Evolutionary conservation across 1,140 invertebrate species (phyloP).

Genomic region (Listronotus oregonensis): DNA sequence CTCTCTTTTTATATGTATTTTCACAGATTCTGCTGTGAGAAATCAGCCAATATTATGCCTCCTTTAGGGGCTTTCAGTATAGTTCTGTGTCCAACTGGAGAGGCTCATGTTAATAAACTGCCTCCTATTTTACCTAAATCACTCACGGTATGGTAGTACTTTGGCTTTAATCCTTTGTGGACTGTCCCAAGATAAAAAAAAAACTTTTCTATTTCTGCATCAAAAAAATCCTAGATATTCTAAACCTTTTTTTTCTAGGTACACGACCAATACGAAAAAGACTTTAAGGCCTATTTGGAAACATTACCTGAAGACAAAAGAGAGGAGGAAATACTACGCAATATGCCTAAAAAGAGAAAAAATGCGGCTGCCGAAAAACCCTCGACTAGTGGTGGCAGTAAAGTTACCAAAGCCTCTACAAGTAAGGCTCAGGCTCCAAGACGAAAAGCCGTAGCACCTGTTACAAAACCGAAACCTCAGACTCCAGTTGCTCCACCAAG

Average conservation of each 20-base stretch:
- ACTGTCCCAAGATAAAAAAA: too few species aligned
- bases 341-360: conserved; percentile 47
- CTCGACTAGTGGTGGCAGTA: conserved; percentile 17
- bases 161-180: too few species aligned
- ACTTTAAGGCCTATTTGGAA: conserved; percentile 58
- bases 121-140: too few species aligned
- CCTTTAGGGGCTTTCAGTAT: too few species aligned
- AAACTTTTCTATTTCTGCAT: too few species aligned
- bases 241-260: conserved; percentile 43
- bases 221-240: too few species aligned
- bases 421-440: conserved; percentile 1
- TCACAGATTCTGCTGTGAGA: too few species aligned
- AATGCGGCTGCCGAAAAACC: conserved; percentile 16
- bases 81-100: too few species aligned
- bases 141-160: too few species aligned
- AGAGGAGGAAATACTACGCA: conserved; percentile 52
- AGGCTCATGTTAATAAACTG: too few species aligned
- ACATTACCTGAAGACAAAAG: conserved; percentile 58
- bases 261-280: conserved; percentile 56
- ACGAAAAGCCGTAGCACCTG: conserved; percentile 24
- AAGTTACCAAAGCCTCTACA: conserved; percentile 22
- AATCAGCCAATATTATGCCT: too few species aligned
- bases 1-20: too few species aligned
- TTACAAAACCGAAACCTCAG: conserved; percentile 13
- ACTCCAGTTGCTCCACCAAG: conserved; percentile 56